phyloP scores from a whole-genome alignment of 2,888 invertebrate genomes.

The Meghimatium bilineatum region DNA sequence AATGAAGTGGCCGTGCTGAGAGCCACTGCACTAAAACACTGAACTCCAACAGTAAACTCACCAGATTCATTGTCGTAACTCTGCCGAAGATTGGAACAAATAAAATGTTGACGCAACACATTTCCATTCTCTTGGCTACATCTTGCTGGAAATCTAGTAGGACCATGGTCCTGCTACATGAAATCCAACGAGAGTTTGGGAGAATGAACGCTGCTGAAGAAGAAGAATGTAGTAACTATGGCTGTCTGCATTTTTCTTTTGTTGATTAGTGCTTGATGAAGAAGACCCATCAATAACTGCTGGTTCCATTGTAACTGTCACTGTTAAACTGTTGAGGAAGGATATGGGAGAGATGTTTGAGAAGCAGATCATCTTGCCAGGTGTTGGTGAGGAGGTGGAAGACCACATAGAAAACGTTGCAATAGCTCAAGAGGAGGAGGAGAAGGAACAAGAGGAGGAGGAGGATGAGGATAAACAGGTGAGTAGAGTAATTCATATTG shows the following conservation, averaged over 20 bases:
- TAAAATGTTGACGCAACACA: too few species aligned
- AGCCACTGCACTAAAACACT: too few species aligned
- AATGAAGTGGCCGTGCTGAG: too few species aligned
- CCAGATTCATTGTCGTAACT: too few species aligned
- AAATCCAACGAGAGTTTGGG: too few species aligned
- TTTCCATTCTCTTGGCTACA: too few species aligned
- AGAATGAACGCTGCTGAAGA: too few species aligned
- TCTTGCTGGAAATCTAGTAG: too few species aligned
- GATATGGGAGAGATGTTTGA: slow-evolving; percentile 84
- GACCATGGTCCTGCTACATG: too few species aligned
- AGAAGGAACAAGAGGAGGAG: slow-evolving; percentile 54
- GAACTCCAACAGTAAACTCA: too few species aligned
- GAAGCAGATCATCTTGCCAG: slow-evolving; percentile 46
- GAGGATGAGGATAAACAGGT: slow-evolving; percentile 49
- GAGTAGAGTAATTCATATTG: neutral
- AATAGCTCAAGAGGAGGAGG: slow-evolving; percentile 52
- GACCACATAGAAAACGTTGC: slow-evolving; percentile 52
- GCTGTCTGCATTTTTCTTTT: neutral
- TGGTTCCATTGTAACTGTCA: slow-evolving; percentile 97
- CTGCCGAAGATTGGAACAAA: too few species aligned
- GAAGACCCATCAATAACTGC: slow-evolving; percentile 97
- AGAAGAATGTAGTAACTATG: neutral
- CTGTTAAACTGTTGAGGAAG: slow-evolving; percentile 89
- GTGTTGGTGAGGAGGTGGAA: neutral
- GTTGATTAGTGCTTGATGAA: slow-evolving; percentile 89